phyloP scores from a whole-genome alignment of 2,797 vertebrate species.

The Sebastolobus altivelis region DNA sequence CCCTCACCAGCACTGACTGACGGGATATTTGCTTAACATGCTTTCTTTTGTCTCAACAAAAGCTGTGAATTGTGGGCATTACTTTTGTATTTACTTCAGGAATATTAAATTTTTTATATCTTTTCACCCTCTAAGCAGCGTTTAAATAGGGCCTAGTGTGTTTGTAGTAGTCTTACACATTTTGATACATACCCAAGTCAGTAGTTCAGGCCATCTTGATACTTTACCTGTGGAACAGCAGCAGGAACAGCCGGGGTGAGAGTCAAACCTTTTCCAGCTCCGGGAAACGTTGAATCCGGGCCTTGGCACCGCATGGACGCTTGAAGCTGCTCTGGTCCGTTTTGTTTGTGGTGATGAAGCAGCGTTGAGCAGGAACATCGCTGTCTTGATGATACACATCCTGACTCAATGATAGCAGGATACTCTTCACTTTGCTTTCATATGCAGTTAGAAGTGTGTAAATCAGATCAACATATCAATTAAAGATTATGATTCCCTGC shows the following conservation, averaged over 20 bases:
- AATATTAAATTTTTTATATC: background rate
- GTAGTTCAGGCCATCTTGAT: conserved; percentile 29
- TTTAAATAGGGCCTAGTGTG: background rate
- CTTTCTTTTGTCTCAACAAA: background rate
- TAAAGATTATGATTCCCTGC: conserved; percentile 45
- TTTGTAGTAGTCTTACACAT: conserved; percentile 1
- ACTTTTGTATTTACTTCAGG: background rate
- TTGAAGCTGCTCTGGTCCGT: conserved; percentile 10
- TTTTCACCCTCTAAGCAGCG: background rate
- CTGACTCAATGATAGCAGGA: conserved; percentile 39
- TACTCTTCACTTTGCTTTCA: conserved; percentile 49
- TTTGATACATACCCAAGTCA: conserved; percentile 60
- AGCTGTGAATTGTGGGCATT: background rate
- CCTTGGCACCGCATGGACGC: background rate
- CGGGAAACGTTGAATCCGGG: conserved; percentile 10
- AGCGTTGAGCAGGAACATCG: background rate
- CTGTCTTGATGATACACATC: conserved; percentile 38
- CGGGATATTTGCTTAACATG: background rate
- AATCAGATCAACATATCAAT: conserved; percentile 52
- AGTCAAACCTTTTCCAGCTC: conserved; percentile 32
- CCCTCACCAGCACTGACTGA: background rate
- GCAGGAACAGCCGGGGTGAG: conserved; percentile 6
- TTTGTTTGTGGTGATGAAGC: conserved; percentile 30
- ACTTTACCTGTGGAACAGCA: conserved; percentile 66
- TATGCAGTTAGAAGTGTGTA: conserved; percentile 44